Evolutionary conservation across 2,797 vertebrate species (phyloP).

Genomic region (Chiloscyllium punctatum): DNA sequence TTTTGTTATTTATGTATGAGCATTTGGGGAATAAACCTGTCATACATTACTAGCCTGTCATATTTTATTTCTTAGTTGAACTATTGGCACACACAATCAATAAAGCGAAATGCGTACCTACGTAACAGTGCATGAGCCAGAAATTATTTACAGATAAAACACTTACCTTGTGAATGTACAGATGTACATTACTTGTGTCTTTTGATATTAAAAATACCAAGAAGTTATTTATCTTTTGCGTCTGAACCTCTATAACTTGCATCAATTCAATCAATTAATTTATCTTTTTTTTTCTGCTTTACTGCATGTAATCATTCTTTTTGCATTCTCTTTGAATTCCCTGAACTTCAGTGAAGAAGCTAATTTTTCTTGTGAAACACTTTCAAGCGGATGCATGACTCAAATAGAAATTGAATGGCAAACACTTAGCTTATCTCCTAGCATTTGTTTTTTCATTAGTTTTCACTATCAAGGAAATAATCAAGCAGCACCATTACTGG

Average conservation of each 20-base stretch:
- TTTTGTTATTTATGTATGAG: not conserved
- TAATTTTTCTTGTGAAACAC: not conserved
- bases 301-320: not conserved
- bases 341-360: not conserved
- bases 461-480: not conserved
- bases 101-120: not conserved
- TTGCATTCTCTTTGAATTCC: not conserved
- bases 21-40: not conserved
- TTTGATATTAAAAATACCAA: not conserved
- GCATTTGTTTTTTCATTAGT: not conserved
- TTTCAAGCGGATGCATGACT: not conserved
- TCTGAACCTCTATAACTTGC: not conserved
- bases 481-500: not conserved
- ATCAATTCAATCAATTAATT: not conserved
- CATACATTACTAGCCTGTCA: not conserved
- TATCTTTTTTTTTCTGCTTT: not conserved
- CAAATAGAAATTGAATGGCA: not conserved
- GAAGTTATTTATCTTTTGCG: not conserved
- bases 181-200: not conserved
- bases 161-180: not conserved
- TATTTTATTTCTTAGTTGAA: not conserved
- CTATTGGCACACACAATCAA: not conserved
- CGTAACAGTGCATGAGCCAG: not conserved
- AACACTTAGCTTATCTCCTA: not conserved
- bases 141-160: not conserved